Evolutionary conservation across 2,888 invertebrate genomes (phyloP).

Genomic region (Megaustenia siamemsis): DNA sequence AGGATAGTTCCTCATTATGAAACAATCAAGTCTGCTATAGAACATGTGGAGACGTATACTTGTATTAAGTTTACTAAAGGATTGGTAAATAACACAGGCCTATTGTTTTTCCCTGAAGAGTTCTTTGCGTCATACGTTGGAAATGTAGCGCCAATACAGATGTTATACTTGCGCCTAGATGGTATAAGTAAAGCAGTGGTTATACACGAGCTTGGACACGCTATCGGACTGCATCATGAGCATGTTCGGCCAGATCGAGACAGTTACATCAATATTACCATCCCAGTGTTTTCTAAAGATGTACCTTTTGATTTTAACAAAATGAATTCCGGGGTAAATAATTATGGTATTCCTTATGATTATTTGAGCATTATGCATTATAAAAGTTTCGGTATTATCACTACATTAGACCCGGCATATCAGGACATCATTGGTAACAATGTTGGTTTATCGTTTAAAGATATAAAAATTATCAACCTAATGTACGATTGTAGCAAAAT

Average conservation of each 20-base stretch:
- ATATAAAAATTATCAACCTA: conserved; percentile 68
- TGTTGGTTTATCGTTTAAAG: conserved; percentile 65
- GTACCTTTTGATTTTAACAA: conserved; percentile 63
- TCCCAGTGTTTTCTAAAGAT: conserved; percentile 55
- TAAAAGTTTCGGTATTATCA: conserved; percentile 69
- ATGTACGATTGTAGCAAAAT: conserved; percentile 66
- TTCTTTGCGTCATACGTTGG: too few species aligned
- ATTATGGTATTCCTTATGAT: conserved; percentile 67
- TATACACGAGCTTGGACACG: conserved; percentile 71
- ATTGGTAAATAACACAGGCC: too few species aligned
- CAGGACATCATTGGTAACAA: conserved; percentile 72
- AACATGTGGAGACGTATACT: too few species aligned
- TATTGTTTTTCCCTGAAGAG: too few species aligned
- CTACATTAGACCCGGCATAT: conserved; percentile 66
- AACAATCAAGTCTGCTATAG: too few species aligned
- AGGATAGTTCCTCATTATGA: too few species aligned
- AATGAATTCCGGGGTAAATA: conserved; percentile 52
- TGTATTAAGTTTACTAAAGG: too few species aligned
- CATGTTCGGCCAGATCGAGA: conserved; percentile 72
- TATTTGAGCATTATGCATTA: conserved; percentile 74
- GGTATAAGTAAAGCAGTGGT: conserved; percentile 68
- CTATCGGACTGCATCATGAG: conserved; percentile 72
- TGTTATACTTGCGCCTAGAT: too few species aligned
- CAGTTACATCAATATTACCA: conserved; percentile 58
- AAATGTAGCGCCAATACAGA: too few species aligned